Evolutionary conservation across 2,113 vertebrate genomes (phyloP).

Genomic region (Cyprichromis sp.): DNA sequence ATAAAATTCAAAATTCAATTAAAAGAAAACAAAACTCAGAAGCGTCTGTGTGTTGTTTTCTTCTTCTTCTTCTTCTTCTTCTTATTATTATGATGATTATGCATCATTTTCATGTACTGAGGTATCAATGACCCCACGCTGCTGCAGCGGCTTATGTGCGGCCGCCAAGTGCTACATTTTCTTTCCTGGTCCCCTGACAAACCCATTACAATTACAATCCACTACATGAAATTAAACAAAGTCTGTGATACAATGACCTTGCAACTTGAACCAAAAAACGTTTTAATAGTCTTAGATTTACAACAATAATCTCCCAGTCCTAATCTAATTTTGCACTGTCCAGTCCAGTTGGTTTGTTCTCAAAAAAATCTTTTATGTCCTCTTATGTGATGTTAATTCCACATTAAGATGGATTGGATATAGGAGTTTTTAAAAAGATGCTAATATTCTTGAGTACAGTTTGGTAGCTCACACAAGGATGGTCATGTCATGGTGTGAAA

Average conservation of each 20-base stretch:
- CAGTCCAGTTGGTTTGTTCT: background rate
- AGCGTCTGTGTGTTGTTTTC: background rate
- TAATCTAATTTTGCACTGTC: background rate
- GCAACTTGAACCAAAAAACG: background rate
- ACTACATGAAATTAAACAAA: background rate
- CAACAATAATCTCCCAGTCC: background rate
- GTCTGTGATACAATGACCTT: background rate
- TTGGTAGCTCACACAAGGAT: background rate
- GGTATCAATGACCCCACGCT: background rate
- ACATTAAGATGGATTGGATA: background rate
- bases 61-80: rapidly evolving
- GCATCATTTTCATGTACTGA: background rate
- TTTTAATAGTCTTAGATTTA: background rate
- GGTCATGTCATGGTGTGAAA: background rate
- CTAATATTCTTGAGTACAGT: background rate
- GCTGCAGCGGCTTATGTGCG: background rate
- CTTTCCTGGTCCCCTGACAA: background rate
- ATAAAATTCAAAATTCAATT: background rate
- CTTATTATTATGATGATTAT: rapidly evolving
- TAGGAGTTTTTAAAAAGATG: background rate
- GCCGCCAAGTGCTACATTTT: background rate
- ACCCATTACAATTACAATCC: background rate
- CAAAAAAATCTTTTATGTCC: background rate
- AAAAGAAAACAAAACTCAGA: background rate
- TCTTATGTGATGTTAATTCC: background rate